Evolutionary conservation across 2,888 invertebrate species (phyloP).

Genomic region (Campoletis raptor): DNA sequence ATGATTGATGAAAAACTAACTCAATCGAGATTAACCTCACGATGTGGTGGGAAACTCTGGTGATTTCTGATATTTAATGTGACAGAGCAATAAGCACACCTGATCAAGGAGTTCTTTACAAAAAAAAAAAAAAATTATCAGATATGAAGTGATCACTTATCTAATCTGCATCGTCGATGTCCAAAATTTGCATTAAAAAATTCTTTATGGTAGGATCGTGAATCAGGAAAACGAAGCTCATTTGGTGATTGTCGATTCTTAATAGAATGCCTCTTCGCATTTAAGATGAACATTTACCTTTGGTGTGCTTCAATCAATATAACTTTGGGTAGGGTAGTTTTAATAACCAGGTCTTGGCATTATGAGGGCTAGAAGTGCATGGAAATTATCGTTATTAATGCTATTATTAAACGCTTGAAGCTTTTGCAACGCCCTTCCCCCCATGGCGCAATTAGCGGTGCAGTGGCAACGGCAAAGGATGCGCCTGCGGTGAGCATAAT

Average conservation of each 20-base stretch:
- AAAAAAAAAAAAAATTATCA: no score
- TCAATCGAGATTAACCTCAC: not conserved
- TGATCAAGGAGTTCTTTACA: not conserved
- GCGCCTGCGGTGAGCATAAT: constrained; percentile 70
- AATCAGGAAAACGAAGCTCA: not conserved
- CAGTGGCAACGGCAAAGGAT: constrained; percentile 67
- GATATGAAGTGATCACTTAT: not conserved
- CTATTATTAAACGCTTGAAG: constrained; percentile 74
- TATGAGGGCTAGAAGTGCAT: constrained; percentile 39
- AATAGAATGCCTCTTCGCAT: not conserved
- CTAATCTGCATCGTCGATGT: not conserved
- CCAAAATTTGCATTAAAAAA: not conserved
- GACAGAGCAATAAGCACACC: not conserved
- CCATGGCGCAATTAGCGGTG: constrained; percentile 70
- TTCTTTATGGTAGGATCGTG: not conserved
- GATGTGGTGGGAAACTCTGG: not conserved
- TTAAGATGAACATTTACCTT: not conserved
- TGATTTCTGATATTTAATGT: not conserved
- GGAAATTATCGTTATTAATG: constrained; percentile 72
- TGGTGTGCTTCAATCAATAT: constrained; percentile 34
- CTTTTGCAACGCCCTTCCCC: constrained; percentile 60
- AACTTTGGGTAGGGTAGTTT: constrained; percentile 4
- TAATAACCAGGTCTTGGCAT: constrained; percentile 24
- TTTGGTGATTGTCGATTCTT: not conserved
- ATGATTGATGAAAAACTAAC: not conserved